Evolutionary conservation across 2,888 invertebrate species (phyloP), one percentile per base, ranked within the genome.

Genomic region (Agrotis puta): DNA sequence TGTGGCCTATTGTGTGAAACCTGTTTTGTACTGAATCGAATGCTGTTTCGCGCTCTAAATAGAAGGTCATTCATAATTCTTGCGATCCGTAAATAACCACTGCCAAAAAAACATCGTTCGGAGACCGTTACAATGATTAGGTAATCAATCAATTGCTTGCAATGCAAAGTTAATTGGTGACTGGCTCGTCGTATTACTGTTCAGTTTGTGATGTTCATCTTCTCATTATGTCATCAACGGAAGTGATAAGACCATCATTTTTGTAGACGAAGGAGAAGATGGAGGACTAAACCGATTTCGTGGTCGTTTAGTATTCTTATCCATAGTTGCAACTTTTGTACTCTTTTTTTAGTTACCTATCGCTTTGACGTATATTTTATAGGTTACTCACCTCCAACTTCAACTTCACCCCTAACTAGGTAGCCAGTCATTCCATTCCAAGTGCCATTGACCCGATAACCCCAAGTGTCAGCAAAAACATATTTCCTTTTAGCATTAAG

Each of bases 341-440:
- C 22, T 20, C 24, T 18, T 50, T 48, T n/a, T 24, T 16, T 50
- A 18, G 0, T 13, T 18, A n/a, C n/a, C n/a, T n/a, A 1, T 16
- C 20, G 13, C 5, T 24, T 57, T 45, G 6, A 18, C 0, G n/a
- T 13, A 9, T 1, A 0, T 13, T 27, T 14, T 13, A n/a, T 39
- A 43, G 20, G 1, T 51, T 3, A 74, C 63, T 53, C 89, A 96
- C 97, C 97, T 92, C 97, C 97, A 76, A 97, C 96, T 81, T 97
- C 97, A 9, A 97, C 97, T 88, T 97, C 96, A 56, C 95, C 94
- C 72, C 96, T 92, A 0, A 95, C 93, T 77, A 97, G 90, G 85
- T 96, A 96, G 0, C 97, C 97, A 72, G 97, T 97, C 97, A 97
- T 97, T 27, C 97, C 97, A 85, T 94, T 97, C 97, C 97, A 97